Conservation (phyloP, 2,113 vertebrate genomes). For the Rafetus swinhoei region DNA sequence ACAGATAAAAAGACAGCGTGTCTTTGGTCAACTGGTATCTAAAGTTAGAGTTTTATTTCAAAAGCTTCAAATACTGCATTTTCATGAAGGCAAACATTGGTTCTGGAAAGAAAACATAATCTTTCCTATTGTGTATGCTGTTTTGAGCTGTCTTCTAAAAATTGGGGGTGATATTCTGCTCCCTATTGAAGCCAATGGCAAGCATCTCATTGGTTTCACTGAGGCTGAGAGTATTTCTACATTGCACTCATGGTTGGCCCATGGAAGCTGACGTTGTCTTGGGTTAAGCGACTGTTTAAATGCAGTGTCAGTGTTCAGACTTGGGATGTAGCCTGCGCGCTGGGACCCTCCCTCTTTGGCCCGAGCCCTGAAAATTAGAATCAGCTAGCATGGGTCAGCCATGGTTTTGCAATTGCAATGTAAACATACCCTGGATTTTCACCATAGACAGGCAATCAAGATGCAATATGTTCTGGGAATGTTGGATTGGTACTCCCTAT, state of each 20-base stretch:
- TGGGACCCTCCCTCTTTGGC: not conserved
- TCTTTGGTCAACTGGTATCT: not conserved
- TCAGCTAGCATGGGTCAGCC: not conserved
- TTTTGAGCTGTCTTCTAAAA: not conserved
- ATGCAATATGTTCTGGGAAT: not conserved
- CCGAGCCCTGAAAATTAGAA: not conserved
- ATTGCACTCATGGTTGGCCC: not conserved
- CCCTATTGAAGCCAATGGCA: not conserved
- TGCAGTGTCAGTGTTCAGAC: not conserved
- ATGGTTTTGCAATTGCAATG: not conserved
- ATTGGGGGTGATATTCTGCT: accelerated
- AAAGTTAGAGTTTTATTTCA: not conserved
- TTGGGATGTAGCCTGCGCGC: too few species aligned
- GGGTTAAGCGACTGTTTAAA: not conserved
- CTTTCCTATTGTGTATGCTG: not conserved
- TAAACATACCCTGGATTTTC: not conserved
- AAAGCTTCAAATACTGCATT: not conserved
- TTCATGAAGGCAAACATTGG: not conserved
- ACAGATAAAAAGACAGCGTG: not conserved
- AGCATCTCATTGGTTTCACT: accelerated
- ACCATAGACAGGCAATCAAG: not conserved
- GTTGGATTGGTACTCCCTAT: not conserved
- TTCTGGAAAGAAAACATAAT: not conserved
- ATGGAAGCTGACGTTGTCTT: not conserved
- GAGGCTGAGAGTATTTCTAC: not conserved